phyloP scores from a whole-genome alignment of 2,888 invertebrate genomes.

The Rambutsinella grinnellia region DNA sequence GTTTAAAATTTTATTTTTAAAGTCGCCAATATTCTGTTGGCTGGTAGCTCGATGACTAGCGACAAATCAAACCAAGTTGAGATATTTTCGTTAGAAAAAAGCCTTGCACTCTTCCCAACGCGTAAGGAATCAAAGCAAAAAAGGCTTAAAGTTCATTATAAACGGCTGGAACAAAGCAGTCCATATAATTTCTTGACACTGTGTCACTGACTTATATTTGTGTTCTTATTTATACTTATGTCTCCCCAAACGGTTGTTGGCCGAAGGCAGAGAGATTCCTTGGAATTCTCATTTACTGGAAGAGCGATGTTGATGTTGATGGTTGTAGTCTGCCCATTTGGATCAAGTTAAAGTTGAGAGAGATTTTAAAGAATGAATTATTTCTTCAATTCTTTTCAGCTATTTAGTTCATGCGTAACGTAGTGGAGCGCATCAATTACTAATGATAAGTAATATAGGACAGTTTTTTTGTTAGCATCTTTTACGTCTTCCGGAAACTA shows the following conservation, averaged over 20 bases:
- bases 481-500: neutral
- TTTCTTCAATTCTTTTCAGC: neutral
- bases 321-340: neutral
- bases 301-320: neutral
- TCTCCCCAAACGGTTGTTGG: neutral
- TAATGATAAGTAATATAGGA: neutral
- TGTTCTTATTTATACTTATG: neutral
- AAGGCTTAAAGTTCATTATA: neutral
- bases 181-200: neutral
- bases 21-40: too few relatives aligned
- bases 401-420: neutral
- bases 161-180: neutral
- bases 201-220: conserved; percentile 19
- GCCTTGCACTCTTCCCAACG: neutral
- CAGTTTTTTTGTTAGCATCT: neutral
- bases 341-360: neutral
- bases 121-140: neutral
- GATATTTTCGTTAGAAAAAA: neutral
- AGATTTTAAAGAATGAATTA: neutral
- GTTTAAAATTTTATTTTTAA: too few relatives aligned
- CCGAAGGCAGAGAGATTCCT: too few relatives aligned
- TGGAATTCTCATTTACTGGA: neutral
- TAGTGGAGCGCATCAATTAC: neutral
- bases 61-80: neutral
- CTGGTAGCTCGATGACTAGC: too few relatives aligned